Base-by-base conservation (phyloP, 2,888 invertebrate genomes). In the Syritta pipiens region DNA sequence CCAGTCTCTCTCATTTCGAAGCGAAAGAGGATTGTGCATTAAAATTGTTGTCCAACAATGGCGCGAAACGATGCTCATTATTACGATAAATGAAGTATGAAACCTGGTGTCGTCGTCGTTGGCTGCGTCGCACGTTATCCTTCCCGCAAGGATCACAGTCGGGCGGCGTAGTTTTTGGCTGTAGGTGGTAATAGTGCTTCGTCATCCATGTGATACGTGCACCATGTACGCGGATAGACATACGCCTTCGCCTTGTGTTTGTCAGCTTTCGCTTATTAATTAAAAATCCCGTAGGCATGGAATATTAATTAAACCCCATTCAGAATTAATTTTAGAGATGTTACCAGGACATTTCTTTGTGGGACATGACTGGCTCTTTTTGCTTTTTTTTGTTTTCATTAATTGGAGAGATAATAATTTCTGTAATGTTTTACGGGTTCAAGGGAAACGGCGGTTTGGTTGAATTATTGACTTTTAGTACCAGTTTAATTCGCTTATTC, bases 281-380 rank as follows among this genome's bases (percentile, higher is more conserved):
- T 68, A 53, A 68, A 75, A 59, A 14, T 60, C 19, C 46, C 46
- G 22, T 32, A 53, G 60, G 60, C 60, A 60, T 7, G 22, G 68
- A 53, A 48, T 60, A 60, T 75, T 75, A 67, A 75, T 75, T 60
- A 60, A 67, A 65, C 26, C 26, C 35, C 51, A 51, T 59, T 74
- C 72, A 35, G 37, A 46, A 68, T 68, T 68, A 46, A 62, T 71
- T 69, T 62, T 40, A 44, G 44, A 19, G 46, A 55, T 22, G 44
- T 37, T 32, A 14, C 32, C 24, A 5, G 32, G 30, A 30, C 17
- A 59, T 14, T 44, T 22, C 14, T 46, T 53, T 53, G 53, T 37
- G 22, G 40, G 24, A 17, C 4, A 37, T 1, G n/a, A n/a, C n/a
- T 44, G 9, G 9, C 12, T 24, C n/a, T 24, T 10, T 14, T 28